Base-by-base conservation (phyloP, 2,888 invertebrate species). In the Antitype chi region DNA sequence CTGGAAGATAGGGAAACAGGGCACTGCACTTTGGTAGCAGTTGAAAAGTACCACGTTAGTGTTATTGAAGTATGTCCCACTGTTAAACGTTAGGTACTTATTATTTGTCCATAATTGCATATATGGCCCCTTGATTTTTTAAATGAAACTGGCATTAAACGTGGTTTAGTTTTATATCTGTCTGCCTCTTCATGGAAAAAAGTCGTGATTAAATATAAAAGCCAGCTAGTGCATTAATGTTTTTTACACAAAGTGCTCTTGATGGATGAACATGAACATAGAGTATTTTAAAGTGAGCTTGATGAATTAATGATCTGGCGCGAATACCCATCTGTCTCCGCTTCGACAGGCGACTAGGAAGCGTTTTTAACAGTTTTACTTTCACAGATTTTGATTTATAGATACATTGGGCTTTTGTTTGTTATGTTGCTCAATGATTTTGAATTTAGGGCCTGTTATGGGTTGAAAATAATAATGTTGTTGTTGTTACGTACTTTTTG, bases 251-350 rank as follows among this genome's bases (percentile, higher is more conserved):
- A 70, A 62, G 52, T 52, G 52, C n/a, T 49, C 25, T 17, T 80
- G 80, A 81, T 80, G 23, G 85, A 81, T 80, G 80, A 80, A 70
- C 74, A 72, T 49, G 79, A 64, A 83, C 72, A 43, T 62, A 28
- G 62, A 62, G 60, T 73, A 69, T 81, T 84, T 81, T 74, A 84
- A 81, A 84, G 66, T 57, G 74, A 80, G 84, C 74, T 84, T 84
- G 84, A 84, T 80, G 66, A 74, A 81, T 84, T 80, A 70, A 70
- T 66, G 57, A 49, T 67, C 52, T 62, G 74, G 62, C 47, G 69
- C 62, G 52, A 66, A 84, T 74, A 66, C 28, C 38, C 57, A 80
- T 81, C 85, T 74, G 74, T 84, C 81, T 70, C 38, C 25, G 57
- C 47, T 81, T 84, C 81, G 84, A 81, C 84, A 70, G 66, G 60